Base-by-base conservation (phyloP, 2,888 invertebrate genomes). In the Dicycla oo region DNA sequence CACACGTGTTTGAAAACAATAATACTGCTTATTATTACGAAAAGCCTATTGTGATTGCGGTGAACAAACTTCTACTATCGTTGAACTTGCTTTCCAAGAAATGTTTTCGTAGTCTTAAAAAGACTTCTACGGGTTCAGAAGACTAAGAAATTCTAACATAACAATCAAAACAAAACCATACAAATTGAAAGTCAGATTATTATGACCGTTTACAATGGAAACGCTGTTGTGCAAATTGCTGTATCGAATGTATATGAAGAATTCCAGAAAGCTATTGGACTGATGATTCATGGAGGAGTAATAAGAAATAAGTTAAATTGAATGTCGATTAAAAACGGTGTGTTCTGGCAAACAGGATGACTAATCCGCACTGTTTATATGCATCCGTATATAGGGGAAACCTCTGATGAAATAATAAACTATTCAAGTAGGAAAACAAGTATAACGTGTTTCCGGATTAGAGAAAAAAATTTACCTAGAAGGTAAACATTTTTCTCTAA, bases 1-100 rank as follows among this genome's bases (percentile, higher is more conserved):
- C 68, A 81, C 62, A 70, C 72, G 43, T 51, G 67, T 65, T 71
- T 62, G 70, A 57, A 83, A 78, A 81, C 83, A 83, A 84, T 78
- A 64, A 74, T 61, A 69, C 62, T 62, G 64, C 69, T 75, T 64
- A 75, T 75, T 75, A 76, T 80, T 78, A 64, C 64, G 40, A 83
- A 78, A 69, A 65, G 53, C 57, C 75, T 51, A 81, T 81, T 84
- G 84, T 84, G 68, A 66, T 23, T 63, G 54, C 23, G 45, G 43
- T 49, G 78, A 78, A 82, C 51, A 34, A 51, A 80, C 65, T 78
- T 77, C 47, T 54, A 54, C 45, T 65, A 67, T 57, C 43, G 60
- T 64, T 67, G 47, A 77, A 78, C 67, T 81, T 57, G 51, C 45
- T 67, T 73, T 65, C 53, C 15, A 64, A 72, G 54, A 77, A 69